phyloP scores from a whole-genome alignment of 2,797 vertebrate genomes.

The Cyclura pinguis region DNA sequence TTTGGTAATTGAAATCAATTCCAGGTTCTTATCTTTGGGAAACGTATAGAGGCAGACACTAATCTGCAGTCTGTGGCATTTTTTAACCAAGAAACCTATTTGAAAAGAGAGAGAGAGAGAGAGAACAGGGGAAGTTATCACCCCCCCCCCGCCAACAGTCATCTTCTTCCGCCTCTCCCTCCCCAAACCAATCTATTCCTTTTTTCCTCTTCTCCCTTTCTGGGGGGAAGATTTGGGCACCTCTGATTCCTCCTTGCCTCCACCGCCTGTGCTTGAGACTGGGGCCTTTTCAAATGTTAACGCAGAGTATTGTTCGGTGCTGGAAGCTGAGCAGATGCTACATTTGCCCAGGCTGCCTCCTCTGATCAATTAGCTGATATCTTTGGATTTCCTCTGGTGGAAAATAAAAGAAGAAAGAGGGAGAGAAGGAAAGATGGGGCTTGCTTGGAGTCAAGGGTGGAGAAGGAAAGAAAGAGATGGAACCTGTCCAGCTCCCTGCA shows the following conservation, averaged over 20 bases:
- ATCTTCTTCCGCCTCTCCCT: slow-evolving; percentile 36
- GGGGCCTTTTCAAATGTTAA: background rate
- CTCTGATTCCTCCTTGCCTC: background rate
- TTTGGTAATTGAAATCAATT: slow-evolving; percentile 87
- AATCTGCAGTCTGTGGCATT: slow-evolving; percentile 80
- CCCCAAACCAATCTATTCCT: too few relatives aligned
- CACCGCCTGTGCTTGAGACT: background rate
- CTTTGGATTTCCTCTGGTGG: background rate
- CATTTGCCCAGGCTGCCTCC: background rate
- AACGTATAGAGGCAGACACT: slow-evolving; percentile 83
- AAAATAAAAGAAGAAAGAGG: too few relatives aligned
- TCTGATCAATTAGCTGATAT: slow-evolving; percentile 42
- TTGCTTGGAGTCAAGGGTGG: too few relatives aligned
- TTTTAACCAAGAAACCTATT: slow-evolving; percentile 79
- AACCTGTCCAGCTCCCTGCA: background rate
- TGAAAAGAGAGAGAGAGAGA: background rate
- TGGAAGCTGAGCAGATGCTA: background rate
- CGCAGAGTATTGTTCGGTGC: background rate
- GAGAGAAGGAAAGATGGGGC: background rate
- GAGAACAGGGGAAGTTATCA: slow-evolving; percentile 42
- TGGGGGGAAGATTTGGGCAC: background rate
- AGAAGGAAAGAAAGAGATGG: background rate
- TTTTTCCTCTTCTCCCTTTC: background rate
- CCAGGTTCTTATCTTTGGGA: slow-evolving; percentile 85
- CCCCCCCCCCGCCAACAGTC: background rate